Evolutionary conservation across 2,888 invertebrate genomes (phyloP).

Genomic region (Chrysolina americana): DNA sequence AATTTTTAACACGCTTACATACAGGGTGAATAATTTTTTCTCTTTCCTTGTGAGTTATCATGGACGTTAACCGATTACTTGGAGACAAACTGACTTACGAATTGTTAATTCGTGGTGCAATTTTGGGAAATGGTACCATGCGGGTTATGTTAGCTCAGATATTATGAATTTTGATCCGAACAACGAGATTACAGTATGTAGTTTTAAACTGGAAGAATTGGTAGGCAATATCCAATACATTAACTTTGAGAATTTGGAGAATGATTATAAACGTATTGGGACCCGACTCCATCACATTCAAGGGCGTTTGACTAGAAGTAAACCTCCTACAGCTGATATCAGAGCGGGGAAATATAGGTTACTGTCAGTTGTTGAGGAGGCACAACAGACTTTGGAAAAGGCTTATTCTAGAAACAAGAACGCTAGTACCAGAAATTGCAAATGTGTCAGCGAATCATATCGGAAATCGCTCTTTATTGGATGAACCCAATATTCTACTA

Average conservation of each 20-base stretch:
- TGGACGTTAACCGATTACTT: constrained; percentile 6
- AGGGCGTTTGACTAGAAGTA: no score
- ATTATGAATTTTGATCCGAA: constrained; percentile 9
- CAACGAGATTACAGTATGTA: constrained; percentile 5
- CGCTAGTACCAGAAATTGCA: no score
- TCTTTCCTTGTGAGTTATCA: background rate
- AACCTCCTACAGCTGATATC: no score
- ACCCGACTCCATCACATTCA: no score
- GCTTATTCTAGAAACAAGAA: no score
- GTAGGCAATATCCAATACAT: background rate
- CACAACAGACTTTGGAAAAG: no score
- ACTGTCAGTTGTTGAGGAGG: no score
- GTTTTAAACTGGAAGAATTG: background rate
- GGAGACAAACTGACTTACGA: constrained; percentile 1
- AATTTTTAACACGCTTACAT: background rate
- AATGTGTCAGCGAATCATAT: no score
- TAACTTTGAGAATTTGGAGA: background rate
- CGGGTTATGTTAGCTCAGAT: no score
- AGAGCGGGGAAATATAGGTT: no score
- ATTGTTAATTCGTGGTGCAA: constrained; percentile 7
- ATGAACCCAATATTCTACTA: no score
- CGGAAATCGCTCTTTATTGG: no score
- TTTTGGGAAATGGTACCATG: constrained; percentile 1
- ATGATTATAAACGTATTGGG: constrained; percentile 9
- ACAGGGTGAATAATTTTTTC: background rate